These are phyloP conservation scores for Nyctalus aviator DNA, from an alignment of 2,797 vertebrate species.

Conservation along the genomic window DNA sequence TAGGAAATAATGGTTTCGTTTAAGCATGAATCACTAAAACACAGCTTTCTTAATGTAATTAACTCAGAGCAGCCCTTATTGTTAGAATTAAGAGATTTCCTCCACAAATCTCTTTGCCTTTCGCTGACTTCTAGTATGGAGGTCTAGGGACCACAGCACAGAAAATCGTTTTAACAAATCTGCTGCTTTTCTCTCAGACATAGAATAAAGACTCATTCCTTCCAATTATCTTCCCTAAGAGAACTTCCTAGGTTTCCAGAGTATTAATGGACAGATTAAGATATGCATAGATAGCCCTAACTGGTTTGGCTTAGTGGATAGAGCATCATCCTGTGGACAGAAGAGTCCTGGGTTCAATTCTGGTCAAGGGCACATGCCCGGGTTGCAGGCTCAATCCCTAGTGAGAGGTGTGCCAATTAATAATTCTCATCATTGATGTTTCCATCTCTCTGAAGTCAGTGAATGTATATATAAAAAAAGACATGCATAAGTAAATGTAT, in stretches of 20 bases:
- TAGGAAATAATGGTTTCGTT: conserved; percentile 77
- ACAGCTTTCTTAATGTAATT: conserved; percentile 58
- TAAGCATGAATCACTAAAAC: conserved; percentile 74
- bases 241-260: conserved; percentile 22
- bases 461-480: not conserved
- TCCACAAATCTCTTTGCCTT: conserved; percentile 62
- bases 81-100: conserved; percentile 78
- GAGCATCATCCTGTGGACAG: too few species aligned
- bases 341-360: too few species aligned
- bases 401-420: too few species aligned
- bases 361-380: too few species aligned
- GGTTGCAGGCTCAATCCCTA: too few species aligned
- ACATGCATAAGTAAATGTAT: not conserved
- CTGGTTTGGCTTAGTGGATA: too few species aligned
- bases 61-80: conserved; percentile 68
- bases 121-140: not conserved
- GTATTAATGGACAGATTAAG: conserved; percentile 10
- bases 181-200: conserved; percentile 16
- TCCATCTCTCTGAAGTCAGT: too few species aligned
- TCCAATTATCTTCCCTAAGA: conserved; percentile 52
- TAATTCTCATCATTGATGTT: too few species aligned
- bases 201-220: not conserved
- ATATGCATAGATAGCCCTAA: not conserved
- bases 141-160: not conserved
- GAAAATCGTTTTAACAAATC: not conserved